These are phyloP conservation scores for Dromas ardeola DNA, from an alignment of 2,113 vertebrate genomes.

Conservation along the genomic window DNA sequence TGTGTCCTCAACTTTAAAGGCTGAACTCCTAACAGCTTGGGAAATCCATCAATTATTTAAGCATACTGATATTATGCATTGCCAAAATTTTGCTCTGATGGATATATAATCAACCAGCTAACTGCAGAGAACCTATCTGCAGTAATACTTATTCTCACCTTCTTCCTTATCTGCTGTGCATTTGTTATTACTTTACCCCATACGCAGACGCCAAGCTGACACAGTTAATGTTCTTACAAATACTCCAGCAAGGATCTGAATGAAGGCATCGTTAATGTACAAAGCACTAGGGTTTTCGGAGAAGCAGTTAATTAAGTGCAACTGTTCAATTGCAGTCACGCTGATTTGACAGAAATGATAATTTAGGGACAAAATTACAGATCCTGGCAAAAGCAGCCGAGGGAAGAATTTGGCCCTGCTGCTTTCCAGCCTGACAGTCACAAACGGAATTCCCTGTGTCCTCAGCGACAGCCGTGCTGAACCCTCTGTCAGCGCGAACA, in stretches of 20 bases:
- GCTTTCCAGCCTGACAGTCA: neutral
- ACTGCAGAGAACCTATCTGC: neutral
- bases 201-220: neutral
- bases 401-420: neutral
- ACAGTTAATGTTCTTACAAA: neutral
- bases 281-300: neutral
- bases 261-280: neutral
- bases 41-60: neutral
- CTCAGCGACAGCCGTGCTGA: neutral
- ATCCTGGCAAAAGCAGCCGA: neutral
- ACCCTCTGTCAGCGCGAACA: neutral
- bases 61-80: neutral
- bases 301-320: constrained; percentile 34
- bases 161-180: neutral
- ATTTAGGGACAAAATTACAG: constrained; percentile 23
- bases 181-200: neutral
- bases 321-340: neutral
- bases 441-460: neutral
- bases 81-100: neutral
- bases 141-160: neutral
- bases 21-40: neutral
- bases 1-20: neutral
- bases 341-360: constrained; percentile 26
- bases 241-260: neutral
- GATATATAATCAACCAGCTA: neutral